Percentiles rank a stretch among this genome's conserved stretches.
Conservation (phyloP, 2,113 vertebrate species). For the Rhea americana region DNA sequence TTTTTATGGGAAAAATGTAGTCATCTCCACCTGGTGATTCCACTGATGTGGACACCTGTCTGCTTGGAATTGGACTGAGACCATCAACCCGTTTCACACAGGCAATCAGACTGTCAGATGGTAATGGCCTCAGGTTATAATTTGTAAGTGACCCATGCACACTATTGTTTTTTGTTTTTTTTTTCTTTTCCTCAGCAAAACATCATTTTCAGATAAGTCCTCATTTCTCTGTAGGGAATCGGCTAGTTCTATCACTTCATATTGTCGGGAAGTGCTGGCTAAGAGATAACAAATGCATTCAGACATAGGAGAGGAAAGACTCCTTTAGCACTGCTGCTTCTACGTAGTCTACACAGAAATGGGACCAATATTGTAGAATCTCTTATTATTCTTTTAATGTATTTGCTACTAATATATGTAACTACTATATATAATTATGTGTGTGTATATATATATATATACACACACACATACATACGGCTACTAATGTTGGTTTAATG, state of each 20-base stretch:
- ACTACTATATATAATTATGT: not conserved
- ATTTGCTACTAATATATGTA: not conserved
- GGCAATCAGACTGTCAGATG: not conserved
- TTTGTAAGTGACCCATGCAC: not conserved
- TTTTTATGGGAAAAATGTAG: conserved; percentile 61
- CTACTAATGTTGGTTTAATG: not conserved
- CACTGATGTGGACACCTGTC: conserved; percentile 48
- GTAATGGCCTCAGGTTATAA: conserved; percentile 19
- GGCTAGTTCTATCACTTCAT: not conserved
- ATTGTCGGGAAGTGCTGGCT: conserved; percentile 26
- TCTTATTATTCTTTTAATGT: not conserved
- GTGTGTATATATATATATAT: too few species aligned
- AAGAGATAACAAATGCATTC: not conserved
- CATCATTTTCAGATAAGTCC: conserved; percentile 29
- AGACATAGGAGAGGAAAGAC: not conserved
- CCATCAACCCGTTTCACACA: not conserved
- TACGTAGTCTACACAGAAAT: not conserved
- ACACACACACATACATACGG: not conserved
- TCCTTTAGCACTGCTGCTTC: not conserved
- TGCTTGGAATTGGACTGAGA: conserved; percentile 30
- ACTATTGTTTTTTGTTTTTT: not conserved
- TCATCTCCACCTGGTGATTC: conserved; percentile 67
- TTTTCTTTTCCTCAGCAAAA: conserved; percentile 9
- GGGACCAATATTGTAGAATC: not conserved
- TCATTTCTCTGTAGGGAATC: conserved; percentile 28